phyloP scores from a whole-genome alignment of 1,140 invertebrate species.

The Hetaerina americana region DNA sequence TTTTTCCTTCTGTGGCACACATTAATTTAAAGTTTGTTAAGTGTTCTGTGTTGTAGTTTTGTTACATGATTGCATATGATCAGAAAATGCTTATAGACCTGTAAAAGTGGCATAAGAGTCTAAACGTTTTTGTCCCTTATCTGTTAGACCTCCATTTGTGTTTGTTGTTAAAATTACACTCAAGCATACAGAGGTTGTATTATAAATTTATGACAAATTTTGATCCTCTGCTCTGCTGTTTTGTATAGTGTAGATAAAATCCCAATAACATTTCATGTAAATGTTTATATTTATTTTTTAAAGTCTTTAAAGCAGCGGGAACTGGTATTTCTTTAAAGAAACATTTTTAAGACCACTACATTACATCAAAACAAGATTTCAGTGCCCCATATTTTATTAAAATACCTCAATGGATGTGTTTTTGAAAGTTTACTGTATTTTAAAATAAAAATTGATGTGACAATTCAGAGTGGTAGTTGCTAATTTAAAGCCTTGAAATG shows the following conservation, averaged over 20 bases:
- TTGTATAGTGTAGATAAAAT: not conserved
- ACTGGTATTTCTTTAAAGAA: not conserved
- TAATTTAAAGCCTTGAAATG: not conserved
- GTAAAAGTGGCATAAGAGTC: not conserved
- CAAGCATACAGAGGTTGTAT: not conserved
- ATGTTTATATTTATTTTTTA: not conserved
- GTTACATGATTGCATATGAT: not conserved
- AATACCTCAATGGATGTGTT: not conserved
- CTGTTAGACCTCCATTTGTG: too few species aligned
- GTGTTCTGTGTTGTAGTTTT: not conserved
- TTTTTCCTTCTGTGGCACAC: not conserved
- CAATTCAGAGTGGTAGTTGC: not conserved
- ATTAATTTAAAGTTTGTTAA: not conserved
- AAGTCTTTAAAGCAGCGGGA: not conserved
- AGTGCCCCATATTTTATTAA: not conserved
- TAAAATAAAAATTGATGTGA: not conserved
- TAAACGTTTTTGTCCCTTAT: too few species aligned
- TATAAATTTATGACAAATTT: not conserved
- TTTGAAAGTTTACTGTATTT: not conserved
- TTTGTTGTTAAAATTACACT: constrained; percentile 1
- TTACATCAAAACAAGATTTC: not conserved
- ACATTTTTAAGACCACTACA: not conserved
- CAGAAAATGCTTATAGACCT: not conserved
- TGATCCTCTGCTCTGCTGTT: not conserved
- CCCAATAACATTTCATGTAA: not conserved